Base-by-base conservation (phyloP, 1,140 invertebrate genomes). In the Leptestheria dahalacensis region DNA sequence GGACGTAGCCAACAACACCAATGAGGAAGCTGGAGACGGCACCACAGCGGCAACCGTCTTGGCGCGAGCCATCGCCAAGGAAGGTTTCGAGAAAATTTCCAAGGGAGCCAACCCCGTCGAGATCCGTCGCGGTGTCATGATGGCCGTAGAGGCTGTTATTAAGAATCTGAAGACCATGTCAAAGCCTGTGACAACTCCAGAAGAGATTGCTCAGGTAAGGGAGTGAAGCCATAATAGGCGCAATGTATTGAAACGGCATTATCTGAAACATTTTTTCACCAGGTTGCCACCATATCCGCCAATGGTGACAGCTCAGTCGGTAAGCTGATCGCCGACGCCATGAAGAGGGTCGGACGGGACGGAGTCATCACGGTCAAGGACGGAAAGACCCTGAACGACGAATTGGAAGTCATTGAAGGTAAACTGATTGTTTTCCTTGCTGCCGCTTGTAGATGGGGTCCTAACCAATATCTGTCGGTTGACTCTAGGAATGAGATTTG, bases 291-390 rank as follows among this genome's bases (percentile, higher is more conserved):
- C 3, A 99, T 99, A 64, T 99, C 96, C 2, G 96, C 97, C 2
- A 99, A 99, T 76, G 97, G 97, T 3, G 97, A 99, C 73, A 80
- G 75, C 53, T 79, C 80, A 0, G 85, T 99, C 68, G 97, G 97
- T 20, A 80, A 88, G 61, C 77, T 99, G 0, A 98, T 99, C 65
- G 92, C 94, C 18, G 84, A 91, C 69, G 97, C 97, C 15, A 99
- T 99, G 96, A 97, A 99, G 71, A 90, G 83, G 72, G 49, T 51
- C 66, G 97, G 97, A 12, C 85, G 90, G 64, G 95, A 99, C 71
- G 97, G 97, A 54, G 96, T 99, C 3, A 99, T 99, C 54, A 99
- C 97, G 18, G 97, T 99, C 0, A 99, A 99, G 75, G 97, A 99
- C 75, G 96, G 97, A 23, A 99, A 99, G 75, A 99, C 96, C 1